Evolutionary conservation across 2,113 vertebrate species (phyloP).

Genomic region (Cygnus atratus): DNA sequence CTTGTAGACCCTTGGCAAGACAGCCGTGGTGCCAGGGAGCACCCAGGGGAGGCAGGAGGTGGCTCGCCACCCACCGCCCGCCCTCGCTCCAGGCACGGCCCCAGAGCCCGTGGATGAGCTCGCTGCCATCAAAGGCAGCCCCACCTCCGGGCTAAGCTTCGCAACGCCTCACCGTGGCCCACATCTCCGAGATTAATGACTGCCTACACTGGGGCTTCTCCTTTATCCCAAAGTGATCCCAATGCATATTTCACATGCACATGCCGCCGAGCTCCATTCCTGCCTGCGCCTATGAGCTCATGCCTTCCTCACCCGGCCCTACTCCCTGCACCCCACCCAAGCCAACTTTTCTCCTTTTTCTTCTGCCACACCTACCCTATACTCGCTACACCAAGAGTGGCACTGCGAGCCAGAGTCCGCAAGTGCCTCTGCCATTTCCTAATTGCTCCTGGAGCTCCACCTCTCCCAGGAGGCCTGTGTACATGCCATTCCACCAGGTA

Average conservation of each 20-base stretch:
- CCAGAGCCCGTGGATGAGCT: not conserved
- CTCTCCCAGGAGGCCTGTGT: constrained; percentile 8
- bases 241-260: constrained; percentile 39
- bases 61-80: not conserved
- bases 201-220: constrained; percentile 32
- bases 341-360: constrained; percentile 27
- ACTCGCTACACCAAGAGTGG: not conserved
- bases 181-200: constrained; percentile 43
- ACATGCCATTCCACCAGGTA: constrained; percentile 4
- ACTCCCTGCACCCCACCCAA: constrained; percentile 18
- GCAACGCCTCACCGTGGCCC: constrained; percentile 20
- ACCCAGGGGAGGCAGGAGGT: not conserved
- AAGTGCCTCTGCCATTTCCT: constrained; percentile 15
- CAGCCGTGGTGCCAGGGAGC: not conserved
- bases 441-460: constrained; percentile 22
- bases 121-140: constrained; percentile 36
- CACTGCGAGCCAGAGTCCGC: not conserved
- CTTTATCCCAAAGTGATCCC: constrained; percentile 61
- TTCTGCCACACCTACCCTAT: constrained; percentile 8
- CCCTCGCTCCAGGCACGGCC: not conserved
- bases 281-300: constrained; percentile 30
- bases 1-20: not conserved
- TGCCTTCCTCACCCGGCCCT: constrained; percentile 1
- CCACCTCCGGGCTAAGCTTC: constrained; percentile 50
- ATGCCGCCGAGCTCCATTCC: constrained; percentile 32